Evolutionary conservation across 2,888 invertebrate genomes (phyloP).

Genomic region (Drosophila lutescens): DNA sequence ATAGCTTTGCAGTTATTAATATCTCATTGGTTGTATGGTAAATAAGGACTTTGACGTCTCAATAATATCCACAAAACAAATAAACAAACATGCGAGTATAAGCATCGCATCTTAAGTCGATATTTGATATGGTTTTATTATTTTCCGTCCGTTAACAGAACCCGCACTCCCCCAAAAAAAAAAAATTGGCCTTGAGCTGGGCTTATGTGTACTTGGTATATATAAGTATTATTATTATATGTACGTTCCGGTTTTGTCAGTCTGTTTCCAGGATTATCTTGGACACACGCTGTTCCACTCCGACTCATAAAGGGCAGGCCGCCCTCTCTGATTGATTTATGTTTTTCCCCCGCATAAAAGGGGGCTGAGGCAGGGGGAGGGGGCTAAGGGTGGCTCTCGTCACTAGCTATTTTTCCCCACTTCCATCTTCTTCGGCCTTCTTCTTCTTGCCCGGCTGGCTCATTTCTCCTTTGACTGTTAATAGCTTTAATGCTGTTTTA

Average conservation of each 20-base stretch:
- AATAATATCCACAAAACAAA: neutral
- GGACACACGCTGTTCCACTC: slow-evolving; percentile 42
- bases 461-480: slow-evolving; percentile 60
- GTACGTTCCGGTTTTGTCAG: slow-evolving; percentile 20
- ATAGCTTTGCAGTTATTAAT: neutral
- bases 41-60: slow-evolving; percentile 7
- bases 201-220: slow-evolving; percentile 10
- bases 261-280: slow-evolving; percentile 42
- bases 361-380: neutral
- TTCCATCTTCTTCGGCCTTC: neutral
- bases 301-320: slow-evolving; percentile 53
- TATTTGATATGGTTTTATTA: slow-evolving; percentile 27
- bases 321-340: slow-evolving; percentile 78
- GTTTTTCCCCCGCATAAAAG: slow-evolving; percentile 27
- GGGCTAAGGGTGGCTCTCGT: slow-evolving; percentile 20
- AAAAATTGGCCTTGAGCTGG: slow-evolving; percentile 20
- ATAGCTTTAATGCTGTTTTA: slow-evolving; percentile 77
- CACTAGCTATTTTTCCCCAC: slow-evolving; percentile 16
- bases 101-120: slow-evolving; percentile 7
- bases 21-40: neutral
- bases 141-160: slow-evolving; percentile 10
- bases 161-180: too few relatives aligned
- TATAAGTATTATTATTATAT: neutral
- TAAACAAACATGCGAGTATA: neutral
- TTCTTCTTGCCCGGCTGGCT: slow-evolving; percentile 9